Evolutionary conservation across 2,888 invertebrate species (phyloP), one percentile per base, ranked within the genome.

Genomic region (Scelioninae gen. 1): DNA sequence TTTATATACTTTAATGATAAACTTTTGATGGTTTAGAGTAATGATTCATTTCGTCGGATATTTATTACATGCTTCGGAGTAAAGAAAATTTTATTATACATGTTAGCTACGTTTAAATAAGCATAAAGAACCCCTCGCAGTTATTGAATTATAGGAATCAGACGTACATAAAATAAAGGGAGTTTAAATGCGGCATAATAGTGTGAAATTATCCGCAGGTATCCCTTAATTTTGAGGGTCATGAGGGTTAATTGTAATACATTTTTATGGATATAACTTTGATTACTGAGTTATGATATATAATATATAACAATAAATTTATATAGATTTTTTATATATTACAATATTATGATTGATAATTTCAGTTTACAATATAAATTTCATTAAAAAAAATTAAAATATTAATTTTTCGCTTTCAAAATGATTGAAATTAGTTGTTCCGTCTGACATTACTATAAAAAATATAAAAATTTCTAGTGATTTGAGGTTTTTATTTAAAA

Each of bases 151-250:
- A 62, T 53, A 53, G 13, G 72, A 72, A 62, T 62, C 51, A 49
- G 51, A 60, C 15, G 31, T 53, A 51, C 34, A 72, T 72, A 72
- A 62, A 72, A 62, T 62, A 72, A 53, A 62, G 72, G 72, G 72
- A 62, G 45, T 51, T 62, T 9, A 16, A 60, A 60, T 51, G 51
- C 38, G 11, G 31, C 58, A 58, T 62, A 60, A 60, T 23, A 72
- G 53, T 31, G 53, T 43, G 32, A 63, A 72, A 62, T 62, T 62
- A 53, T 31, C 62, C 11, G 45, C 45, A 60, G 9, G 43, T 29
- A 58, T 43, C 72, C 62, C 51, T 15, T 45, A 56, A 69, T 34
- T 51, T 60, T 23, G n/a, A 34, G 47, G 58, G 60, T 71, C 31
- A 71, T 23, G 13, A 8, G 11, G 60, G 40, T 60, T 71, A 69